Conservation (phyloP, 2,888 invertebrate species). For the Ophioninae sp. region DNA sequence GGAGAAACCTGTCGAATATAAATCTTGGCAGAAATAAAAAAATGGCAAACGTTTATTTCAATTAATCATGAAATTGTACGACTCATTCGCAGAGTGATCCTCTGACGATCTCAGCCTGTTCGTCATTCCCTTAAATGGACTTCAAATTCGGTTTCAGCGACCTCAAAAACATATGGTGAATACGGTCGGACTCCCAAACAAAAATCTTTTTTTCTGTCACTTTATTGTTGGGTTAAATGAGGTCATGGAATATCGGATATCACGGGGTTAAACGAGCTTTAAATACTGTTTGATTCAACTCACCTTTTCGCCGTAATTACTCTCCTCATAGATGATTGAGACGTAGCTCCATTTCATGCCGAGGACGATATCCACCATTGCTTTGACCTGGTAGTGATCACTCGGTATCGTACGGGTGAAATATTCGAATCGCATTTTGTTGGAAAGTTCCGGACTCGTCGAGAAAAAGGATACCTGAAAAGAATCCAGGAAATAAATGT, state of each 20-base stretch:
- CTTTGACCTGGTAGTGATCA: conserved; percentile 96
- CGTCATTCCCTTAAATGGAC: not conserved
- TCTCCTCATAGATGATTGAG: conserved; percentile 97
- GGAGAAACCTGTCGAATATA: too few species aligned
- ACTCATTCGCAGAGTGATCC: too few species aligned
- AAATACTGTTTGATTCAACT: conserved; percentile 64
- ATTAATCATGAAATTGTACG: too few species aligned
- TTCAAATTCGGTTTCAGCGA: not conserved
- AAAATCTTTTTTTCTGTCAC: not conserved
- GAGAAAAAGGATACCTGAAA: conserved; percentile 97
- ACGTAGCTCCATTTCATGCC: conserved; percentile 96
- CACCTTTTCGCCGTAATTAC: conserved; percentile 97
- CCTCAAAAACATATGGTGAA: too few species aligned
- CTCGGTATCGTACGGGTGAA: conserved; percentile 97
- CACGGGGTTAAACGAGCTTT: too few species aligned
- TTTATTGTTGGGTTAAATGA: not conserved
- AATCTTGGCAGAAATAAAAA: not conserved
- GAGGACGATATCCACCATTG: conserved; percentile 96
- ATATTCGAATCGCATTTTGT: conserved; percentile 96
- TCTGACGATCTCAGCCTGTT: too few species aligned
- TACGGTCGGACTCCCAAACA: too few species aligned
- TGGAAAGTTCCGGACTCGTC: conserved; percentile 95
- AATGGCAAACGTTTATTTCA: not conserved
- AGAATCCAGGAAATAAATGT: conserved; percentile 3
- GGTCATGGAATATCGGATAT: too few species aligned